A percentile compares a stretch with the other conserved stretches of the same genome.
Evolutionary conservation across 2,113 vertebrate genomes (phyloP).

Genomic region (Pluvialis apricaria): DNA sequence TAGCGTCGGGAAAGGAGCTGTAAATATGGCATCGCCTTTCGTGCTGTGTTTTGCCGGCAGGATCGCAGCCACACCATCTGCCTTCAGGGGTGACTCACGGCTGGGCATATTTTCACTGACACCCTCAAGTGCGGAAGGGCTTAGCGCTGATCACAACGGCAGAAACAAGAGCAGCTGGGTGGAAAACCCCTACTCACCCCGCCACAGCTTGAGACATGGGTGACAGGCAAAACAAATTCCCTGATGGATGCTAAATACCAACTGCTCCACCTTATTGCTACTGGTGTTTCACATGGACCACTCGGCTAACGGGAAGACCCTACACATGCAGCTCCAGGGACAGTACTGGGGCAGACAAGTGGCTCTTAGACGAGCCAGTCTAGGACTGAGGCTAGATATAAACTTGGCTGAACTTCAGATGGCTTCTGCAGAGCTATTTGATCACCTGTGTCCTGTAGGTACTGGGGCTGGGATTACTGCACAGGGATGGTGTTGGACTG

Average conservation of each 20-base stretch:
- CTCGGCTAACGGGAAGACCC: accelerated
- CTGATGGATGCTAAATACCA: not conserved
- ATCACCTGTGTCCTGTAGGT: not conserved
- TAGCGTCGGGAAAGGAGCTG: not conserved
- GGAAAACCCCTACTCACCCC: not conserved
- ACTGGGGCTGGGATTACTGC: not conserved
- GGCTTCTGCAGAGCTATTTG: not conserved
- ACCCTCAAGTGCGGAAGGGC: not conserved
- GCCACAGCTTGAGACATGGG: not conserved
- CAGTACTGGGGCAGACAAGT: too few species aligned
- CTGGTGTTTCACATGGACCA: not conserved
- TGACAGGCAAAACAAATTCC: not conserved
- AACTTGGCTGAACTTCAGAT: not conserved
- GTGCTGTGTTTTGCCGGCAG: accelerated
- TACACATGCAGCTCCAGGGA: accelerated
- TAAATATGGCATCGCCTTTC: accelerated
- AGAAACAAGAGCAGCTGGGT: not conserved
- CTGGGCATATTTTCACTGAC: not conserved
- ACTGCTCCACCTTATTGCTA: not conserved
- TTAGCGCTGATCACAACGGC: not conserved
- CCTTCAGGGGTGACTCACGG: not conserved
- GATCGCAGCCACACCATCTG: not conserved
- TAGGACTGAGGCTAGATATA: not conserved
- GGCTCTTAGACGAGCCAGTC: not conserved
- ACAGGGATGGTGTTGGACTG: not conserved